Base-by-base conservation (phyloP, 2,888 invertebrate species). In the Himalopsyche kuldschensis region DNA sequence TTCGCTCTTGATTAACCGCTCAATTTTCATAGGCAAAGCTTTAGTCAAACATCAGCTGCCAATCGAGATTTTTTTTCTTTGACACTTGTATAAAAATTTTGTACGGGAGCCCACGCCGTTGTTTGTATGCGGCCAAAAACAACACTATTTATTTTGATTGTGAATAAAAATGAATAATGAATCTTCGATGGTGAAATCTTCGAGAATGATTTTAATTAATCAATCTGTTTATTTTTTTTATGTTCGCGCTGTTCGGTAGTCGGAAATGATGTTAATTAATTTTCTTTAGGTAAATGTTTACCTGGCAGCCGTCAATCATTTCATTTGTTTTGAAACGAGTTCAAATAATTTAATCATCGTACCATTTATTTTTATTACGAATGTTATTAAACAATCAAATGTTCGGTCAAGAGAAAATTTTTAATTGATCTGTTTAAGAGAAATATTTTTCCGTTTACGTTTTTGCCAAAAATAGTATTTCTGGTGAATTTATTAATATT, bases 121-220 rank as follows among this genome's bases (percentile, higher is more conserved):
- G 69, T 69, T 69, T 69, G 69, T 11, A 27, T 15, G 69, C 69
- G 69, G 69, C 69, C 69, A 69, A 69, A 69, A 69, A 69, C 69
- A 69, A 69, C 69, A 69, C 69, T 69, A 69, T 69, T 69, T 69
- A 69, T 69, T 69, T 69, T 69, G 69, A 69, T 69, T 69, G 69
- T 30, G 27, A 69, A 69, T 69, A 69, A 69, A 32, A 69, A 69
- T 69, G 69, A 69, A 30, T 69, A 69, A 69, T 69, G 69, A 69
- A 69, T 27, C n/a, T n/a, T n/a, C 30, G 27, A 69, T 15, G 69
- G 30, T 69, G 20, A 69, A 69, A 69, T 69, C 27, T 30, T 69
- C 27, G 69, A 69, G 69, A 69, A 69, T 69, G 69, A 69, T 69
- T 69, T 69, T 69, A 69, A 69, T 69, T 69, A 69, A 69, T 69